A percentile compares a stretch with the other conserved stretches of the same genome.
Evolutionary conservation across 2,113 vertebrate species (phyloP).

Genomic region (Lipophrys pholis): DNA sequence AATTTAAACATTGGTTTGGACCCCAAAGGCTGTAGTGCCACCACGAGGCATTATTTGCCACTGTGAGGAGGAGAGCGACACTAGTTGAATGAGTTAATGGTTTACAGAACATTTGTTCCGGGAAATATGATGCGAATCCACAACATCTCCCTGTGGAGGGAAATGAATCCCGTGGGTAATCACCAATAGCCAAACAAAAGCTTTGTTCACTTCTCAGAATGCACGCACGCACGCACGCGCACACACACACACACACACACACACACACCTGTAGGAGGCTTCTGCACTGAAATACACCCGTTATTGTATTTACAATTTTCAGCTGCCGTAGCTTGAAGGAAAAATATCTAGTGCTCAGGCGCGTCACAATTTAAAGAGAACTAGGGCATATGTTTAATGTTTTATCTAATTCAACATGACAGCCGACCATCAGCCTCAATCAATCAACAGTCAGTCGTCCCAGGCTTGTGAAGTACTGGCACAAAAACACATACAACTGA

Average conservation of each 20-base stretch:
- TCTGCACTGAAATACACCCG: background rate
- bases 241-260: too few species aligned
- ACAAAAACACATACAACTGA: too few species aligned
- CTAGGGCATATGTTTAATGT: background rate
- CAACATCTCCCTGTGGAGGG: slow-evolving; percentile 37
- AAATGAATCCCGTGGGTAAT: slow-evolving; percentile 37
- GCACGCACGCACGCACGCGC: background rate
- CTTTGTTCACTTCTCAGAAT: slow-evolving; percentile 3
- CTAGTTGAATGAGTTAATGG: slow-evolving; percentile 13
- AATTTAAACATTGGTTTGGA: too few species aligned
- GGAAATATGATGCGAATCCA: slow-evolving; percentile 33
- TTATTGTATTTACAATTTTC: background rate
- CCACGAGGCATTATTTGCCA: background rate
- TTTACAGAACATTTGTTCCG: slow-evolving; percentile 45
- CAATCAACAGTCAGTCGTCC: background rate
- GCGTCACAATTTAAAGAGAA: background rate
- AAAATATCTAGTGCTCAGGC: background rate
- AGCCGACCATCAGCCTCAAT: background rate
- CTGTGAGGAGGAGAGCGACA: background rate
- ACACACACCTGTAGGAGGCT: background rate
- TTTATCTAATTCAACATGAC: background rate
- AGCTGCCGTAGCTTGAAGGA: background rate
- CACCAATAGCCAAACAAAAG: slow-evolving; percentile 50
- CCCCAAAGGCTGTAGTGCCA: background rate
- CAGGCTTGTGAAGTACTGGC: background rate